Evolutionary conservation across 1,140 invertebrate genomes (phyloP).

Genomic region (Zaprionus lachaisei): DNA sequence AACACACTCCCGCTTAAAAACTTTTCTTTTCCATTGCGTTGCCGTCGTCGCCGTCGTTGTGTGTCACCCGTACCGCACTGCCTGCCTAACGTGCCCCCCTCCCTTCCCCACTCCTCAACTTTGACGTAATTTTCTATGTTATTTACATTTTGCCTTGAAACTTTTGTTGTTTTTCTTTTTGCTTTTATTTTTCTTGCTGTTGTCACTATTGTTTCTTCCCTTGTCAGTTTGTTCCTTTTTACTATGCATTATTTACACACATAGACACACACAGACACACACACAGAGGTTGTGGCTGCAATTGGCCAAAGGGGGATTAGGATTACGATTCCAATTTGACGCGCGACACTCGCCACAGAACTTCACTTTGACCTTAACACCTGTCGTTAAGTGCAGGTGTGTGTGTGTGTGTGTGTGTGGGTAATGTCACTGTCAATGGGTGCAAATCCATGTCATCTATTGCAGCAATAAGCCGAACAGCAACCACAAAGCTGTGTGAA

Average conservation of each 20-base stretch:
- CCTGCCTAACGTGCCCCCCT: not conserved
- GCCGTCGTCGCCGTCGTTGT: too few relatives aligned
- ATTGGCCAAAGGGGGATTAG: constrained; percentile 4
- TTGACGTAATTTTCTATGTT: constrained; percentile 49
- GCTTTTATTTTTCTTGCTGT: constrained; percentile 12
- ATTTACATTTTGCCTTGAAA: constrained; percentile 67
- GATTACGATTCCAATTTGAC: not conserved
- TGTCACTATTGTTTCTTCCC: constrained; percentile 6
- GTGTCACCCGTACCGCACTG: not conserved
- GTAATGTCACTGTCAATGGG: constrained; percentile 17
- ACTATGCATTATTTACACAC: constrained; percentile 4
- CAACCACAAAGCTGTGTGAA: constrained; percentile 3
- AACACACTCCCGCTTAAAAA: not conserved
- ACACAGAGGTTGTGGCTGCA: not conserved
- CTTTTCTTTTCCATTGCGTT: constrained; percentile 19
- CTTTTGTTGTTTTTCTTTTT: constrained; percentile 30
- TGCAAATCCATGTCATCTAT: constrained; percentile 33
- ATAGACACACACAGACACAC: not conserved
- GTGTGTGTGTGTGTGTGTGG: not conserved
- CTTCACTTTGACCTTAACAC: constrained; percentile 37
- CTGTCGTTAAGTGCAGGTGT: not conserved
- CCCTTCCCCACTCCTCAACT: not conserved
- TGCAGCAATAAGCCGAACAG: not conserved
- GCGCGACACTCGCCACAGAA: constrained; percentile 10
- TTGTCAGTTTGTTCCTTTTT: constrained; percentile 10